These are phyloP conservation scores for Cryptomyrus ogoouensis DNA, from an alignment of 2,113 vertebrate genomes.

Conservation along the genomic window DNA sequence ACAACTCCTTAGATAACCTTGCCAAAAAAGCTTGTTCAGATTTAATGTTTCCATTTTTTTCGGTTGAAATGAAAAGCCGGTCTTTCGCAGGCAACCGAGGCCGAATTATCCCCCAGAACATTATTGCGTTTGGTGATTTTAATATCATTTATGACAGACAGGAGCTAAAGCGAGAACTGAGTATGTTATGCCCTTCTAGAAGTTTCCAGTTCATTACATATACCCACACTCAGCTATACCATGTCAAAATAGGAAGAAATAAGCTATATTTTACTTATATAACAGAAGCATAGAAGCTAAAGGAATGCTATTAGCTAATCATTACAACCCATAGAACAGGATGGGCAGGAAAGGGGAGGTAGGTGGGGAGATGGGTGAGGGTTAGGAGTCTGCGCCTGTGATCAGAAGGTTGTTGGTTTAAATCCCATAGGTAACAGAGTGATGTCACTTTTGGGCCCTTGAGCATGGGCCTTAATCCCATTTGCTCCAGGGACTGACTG, in stretches of 20 bases:
- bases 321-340: not conserved
- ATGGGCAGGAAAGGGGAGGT: not conserved
- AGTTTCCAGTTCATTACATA: not conserved
- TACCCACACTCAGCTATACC: not conserved
- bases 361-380: not conserved
- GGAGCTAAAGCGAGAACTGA: not conserved
- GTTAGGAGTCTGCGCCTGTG: not conserved
- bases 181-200: not conserved
- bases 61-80: not conserved
- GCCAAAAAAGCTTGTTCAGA: slow-evolving; percentile 2
- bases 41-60: not conserved
- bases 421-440: not conserved
- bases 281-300: not conserved
- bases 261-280: not conserved
- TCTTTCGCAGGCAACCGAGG: not conserved
- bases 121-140: slow-evolving; percentile 3
- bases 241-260: not conserved
- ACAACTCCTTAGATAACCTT: not conserved
- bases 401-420: not conserved
- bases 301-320: not conserved
- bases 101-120: not conserved
- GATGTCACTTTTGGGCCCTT: not conserved
- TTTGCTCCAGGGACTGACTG: not conserved
- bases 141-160: not conserved
- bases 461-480: not conserved